Conservation (phyloP, 2,797 vertebrate species). For the Pteropus rufus region DNA sequence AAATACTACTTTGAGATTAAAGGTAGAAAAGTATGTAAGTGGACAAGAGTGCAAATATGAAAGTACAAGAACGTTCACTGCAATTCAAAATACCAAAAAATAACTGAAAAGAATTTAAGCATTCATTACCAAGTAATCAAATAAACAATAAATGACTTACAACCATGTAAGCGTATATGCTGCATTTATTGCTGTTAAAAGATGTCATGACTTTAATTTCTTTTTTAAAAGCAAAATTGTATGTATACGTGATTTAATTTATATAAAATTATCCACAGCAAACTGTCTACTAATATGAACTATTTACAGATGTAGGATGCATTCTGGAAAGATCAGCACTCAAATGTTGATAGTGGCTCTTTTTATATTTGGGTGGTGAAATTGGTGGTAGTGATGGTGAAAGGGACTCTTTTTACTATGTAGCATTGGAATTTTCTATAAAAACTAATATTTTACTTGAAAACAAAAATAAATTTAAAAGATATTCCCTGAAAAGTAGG, state of each 20-base stretch:
- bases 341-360: not conserved
- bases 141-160: not conserved
- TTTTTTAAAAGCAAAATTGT: not conserved
- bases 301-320: not conserved
- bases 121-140: not conserved
- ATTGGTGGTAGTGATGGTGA: not conserved
- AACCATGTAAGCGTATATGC: not conserved
- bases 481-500: not conserved
- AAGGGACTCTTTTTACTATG: not conserved
- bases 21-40: not conserved
- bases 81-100: slow-evolving; percentile 7
- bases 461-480: slow-evolving; percentile 5
- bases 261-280: not conserved
- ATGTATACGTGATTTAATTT: not conserved
- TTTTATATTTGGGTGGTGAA: not conserved
- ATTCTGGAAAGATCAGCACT: not conserved
- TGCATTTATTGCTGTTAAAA: not conserved
- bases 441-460: not conserved
- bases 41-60: not conserved
- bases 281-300: not conserved
- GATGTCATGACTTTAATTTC: not conserved
- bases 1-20: not conserved
- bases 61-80: not conserved
- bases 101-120: not conserved
- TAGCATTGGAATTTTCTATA: not conserved